A percentile compares a stretch with the other conserved stretches of the same genome.
These are phyloP conservation scores for Anoplolepis gracilipes DNA, from an alignment of 1,140 invertebrate species.

Conservation along the genomic window DNA sequence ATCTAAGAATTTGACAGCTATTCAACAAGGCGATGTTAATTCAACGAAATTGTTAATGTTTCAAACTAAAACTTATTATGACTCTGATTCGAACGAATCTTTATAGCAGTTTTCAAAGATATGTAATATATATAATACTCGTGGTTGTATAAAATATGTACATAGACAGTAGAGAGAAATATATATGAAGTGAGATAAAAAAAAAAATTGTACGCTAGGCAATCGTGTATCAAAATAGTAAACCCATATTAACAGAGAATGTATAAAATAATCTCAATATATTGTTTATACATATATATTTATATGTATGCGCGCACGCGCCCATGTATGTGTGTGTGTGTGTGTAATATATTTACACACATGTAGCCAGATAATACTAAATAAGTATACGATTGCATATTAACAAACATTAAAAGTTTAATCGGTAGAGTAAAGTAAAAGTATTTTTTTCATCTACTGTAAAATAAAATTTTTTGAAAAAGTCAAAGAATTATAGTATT, in stretches of 20 bases:
- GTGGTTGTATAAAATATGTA: background rate
- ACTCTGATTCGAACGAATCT: conserved; percentile 36
- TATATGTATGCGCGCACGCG: too few relatives aligned
- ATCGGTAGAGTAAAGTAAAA: too few relatives aligned
- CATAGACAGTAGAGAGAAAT: background rate
- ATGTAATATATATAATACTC: background rate
- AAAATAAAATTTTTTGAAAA: too few relatives aligned
- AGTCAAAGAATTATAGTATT: too few relatives aligned
- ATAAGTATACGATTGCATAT: too few relatives aligned
- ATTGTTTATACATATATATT: background rate
- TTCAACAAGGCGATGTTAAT: background rate
- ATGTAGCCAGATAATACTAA: too few relatives aligned
- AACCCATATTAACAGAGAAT: background rate
- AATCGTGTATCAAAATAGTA: background rate
- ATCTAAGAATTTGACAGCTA: background rate
- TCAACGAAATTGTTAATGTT: conserved; percentile 18
- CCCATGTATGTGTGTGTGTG: too few relatives aligned
- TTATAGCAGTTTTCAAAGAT: background rate
- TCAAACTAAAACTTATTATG: conserved; percentile 45
- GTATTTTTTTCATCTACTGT: too few relatives aligned
- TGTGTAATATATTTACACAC: too few relatives aligned
- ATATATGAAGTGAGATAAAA: background rate
- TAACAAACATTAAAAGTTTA: too few relatives aligned
- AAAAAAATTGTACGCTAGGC: too few relatives aligned
- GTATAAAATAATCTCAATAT: background rate